phyloP scores from a whole-genome alignment of 1,140 invertebrate species.

The Leptoteleia sp. region DNA sequence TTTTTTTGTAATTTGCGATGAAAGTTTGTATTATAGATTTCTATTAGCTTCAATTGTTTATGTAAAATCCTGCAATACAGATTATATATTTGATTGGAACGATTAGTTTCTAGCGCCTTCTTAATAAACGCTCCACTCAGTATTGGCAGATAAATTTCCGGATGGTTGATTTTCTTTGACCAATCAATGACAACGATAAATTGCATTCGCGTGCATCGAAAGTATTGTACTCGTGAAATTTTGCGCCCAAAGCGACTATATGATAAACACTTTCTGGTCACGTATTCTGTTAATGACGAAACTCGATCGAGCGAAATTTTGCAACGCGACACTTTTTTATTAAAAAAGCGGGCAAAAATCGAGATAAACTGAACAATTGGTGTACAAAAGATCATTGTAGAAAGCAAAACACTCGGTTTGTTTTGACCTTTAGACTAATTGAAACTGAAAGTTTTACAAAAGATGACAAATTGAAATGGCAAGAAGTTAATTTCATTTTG shows the following conservation, averaged over 20 bases:
- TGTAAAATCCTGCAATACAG: too few species aligned
- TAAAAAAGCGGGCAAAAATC: constrained; percentile 4
- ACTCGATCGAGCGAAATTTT: constrained; percentile 45
- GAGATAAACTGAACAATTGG: constrained; percentile 1
- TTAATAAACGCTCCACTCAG: constrained; percentile 30
- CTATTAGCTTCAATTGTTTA: too few species aligned
- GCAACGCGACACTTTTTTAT: constrained; percentile 40
- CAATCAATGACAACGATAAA: constrained; percentile 44
- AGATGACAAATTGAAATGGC: background rate
- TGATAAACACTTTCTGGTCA: constrained; percentile 38
- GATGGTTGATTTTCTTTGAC: constrained; percentile 26
- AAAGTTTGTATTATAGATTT: too few species aligned
- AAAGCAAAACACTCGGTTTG: background rate
- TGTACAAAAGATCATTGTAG: background rate
- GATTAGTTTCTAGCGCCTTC: constrained; percentile 9
- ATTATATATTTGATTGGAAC: constrained; percentile 16
- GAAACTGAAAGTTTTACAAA: constrained; percentile 17
- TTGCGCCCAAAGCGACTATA: constrained; percentile 24
- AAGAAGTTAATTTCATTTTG: background rate
- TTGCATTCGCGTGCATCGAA: constrained; percentile 36
- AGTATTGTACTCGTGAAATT: constrained; percentile 34
- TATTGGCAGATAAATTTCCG: constrained; percentile 44
- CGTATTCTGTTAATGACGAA: constrained; percentile 46
- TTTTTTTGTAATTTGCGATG: too few species aligned
- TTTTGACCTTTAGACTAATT: constrained; percentile 20